phyloP scores from a whole-genome alignment of 2,113 vertebrate species.

The Pedionomus torquatus region DNA sequence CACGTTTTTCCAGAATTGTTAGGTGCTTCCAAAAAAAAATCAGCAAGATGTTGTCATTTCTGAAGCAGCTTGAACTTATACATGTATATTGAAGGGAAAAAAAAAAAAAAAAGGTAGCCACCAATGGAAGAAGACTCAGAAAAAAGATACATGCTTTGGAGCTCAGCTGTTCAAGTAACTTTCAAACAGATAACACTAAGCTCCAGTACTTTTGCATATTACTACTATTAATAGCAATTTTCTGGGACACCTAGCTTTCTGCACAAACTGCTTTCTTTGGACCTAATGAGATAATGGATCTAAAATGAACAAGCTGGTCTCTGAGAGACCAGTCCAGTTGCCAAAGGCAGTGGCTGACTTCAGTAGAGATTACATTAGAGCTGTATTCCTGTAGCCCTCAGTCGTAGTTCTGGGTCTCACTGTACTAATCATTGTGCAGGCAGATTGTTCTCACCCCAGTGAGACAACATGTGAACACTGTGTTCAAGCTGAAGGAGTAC shows the following conservation, averaged over 20 bases:
- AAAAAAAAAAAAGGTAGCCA: not conserved
- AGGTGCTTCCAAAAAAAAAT: not conserved
- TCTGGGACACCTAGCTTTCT: not conserved
- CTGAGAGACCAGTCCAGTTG: not conserved
- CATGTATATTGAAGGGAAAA: not conserved
- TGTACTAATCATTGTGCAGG: not conserved
- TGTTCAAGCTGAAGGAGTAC: accelerated
- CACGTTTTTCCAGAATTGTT: not conserved
- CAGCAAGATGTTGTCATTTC: not conserved
- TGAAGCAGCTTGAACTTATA: not conserved
- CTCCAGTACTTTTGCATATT: not conserved
- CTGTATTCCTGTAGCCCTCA: not conserved
- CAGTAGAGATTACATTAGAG: not conserved
- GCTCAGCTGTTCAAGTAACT: not conserved
- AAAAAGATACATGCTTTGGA: not conserved
- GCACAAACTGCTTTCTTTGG: not conserved
- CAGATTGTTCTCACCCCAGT: not conserved
- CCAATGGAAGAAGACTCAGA: not conserved
- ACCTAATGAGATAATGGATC: not conserved
- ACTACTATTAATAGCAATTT: not conserved
- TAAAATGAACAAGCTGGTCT: not conserved
- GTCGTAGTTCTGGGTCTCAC: accelerated
- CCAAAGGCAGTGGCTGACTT: not conserved
- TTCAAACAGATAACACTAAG: not conserved
- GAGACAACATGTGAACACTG: not conserved